phyloP scores from a whole-genome alignment of 2,113 vertebrate species.

The Thamnophis sirtalis region DNA sequence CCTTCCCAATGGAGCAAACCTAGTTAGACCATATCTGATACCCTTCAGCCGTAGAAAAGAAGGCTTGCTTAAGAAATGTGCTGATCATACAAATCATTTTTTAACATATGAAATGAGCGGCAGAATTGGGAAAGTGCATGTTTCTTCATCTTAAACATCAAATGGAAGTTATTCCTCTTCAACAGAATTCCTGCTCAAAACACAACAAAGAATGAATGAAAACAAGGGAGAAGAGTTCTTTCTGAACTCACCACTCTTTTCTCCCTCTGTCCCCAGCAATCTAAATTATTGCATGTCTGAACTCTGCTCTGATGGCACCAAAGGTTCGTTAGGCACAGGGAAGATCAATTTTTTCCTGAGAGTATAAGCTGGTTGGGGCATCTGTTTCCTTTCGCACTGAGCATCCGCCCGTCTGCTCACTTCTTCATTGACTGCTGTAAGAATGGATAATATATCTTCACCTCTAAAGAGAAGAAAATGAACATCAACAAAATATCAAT shows the following conservation, averaged over 20 bases:
- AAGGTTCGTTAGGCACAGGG: constrained; percentile 60
- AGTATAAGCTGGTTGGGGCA: constrained; percentile 79
- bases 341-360: constrained; percentile 79
- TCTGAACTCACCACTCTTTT: neutral
- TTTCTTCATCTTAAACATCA: neutral
- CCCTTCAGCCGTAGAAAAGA: neutral
- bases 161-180: neutral
- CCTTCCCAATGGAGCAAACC: neutral
- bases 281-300: neutral
- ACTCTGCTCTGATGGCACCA: neutral
- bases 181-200: neutral
- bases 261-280: neutral
- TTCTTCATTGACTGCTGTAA: constrained; percentile 84
- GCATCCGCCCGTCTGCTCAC: constrained; percentile 63
- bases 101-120: neutral
- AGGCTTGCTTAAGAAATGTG: neutral
- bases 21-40: neutral
- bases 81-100: neutral
- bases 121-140: neutral
- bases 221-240: neutral
- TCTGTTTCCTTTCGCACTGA: constrained; percentile 71
- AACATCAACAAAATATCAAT: neutral
- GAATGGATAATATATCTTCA: constrained; percentile 80
- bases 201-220: neutral
- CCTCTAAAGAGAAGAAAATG: constrained; percentile 56